phyloP scores from a whole-genome alignment of 92 coral and sea anemone genomes.

The Epizoanthus stellaris region DNA sequence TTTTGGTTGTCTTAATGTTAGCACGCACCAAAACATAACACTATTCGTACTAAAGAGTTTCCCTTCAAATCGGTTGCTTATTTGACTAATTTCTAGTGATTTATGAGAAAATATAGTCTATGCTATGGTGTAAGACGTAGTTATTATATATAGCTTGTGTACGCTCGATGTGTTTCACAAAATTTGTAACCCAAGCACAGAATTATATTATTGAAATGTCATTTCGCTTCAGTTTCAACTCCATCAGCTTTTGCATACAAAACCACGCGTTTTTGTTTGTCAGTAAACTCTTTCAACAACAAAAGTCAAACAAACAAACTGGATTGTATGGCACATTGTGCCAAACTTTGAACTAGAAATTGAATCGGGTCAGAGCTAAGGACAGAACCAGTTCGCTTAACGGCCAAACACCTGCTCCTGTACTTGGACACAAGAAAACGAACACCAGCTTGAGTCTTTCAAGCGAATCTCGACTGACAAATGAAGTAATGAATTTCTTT shows the following conservation, averaged over 20 bases:
- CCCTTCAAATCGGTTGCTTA: too few relatives aligned
- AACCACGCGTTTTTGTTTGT: too few relatives aligned
- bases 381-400: slow-evolving; percentile 5
- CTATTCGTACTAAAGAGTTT: neutral
- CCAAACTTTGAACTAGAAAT: too few relatives aligned
- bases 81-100: too few relatives aligned
- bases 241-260: neutral
- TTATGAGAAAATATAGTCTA: neutral
- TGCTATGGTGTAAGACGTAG: neutral
- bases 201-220: neutral
- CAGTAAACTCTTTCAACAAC: too few relatives aligned
- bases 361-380: neutral
- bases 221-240: neutral
- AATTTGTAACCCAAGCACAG: neutral
- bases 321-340: too few relatives aligned
- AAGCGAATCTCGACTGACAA: slow-evolving; percentile 16
- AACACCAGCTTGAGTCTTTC: slow-evolving; percentile 19
- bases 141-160: neutral
- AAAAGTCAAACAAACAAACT: too few relatives aligned
- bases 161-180: neutral
- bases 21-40: neutral
- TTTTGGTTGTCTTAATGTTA: neutral
- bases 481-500: slow-evolving; percentile 3
- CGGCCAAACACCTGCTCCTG: slow-evolving; percentile 1
- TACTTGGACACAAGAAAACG: neutral